Conservation (phyloP, 2,113 vertebrate genomes). For the Siniperca chuatsi region DNA sequence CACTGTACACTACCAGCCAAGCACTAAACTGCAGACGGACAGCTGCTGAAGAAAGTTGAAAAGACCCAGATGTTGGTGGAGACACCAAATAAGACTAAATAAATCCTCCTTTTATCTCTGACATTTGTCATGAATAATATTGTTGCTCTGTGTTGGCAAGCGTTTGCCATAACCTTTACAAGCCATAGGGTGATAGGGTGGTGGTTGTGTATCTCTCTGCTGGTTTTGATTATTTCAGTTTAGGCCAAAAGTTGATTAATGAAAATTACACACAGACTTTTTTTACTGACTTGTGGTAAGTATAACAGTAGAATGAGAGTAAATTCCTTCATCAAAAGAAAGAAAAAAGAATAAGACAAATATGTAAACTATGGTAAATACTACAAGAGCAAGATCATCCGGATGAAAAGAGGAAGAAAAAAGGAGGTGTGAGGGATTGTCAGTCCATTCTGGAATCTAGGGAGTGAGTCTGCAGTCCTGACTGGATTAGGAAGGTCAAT, state of each 20-base stretch:
- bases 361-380: background rate
- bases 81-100: background rate
- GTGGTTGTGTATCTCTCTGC: background rate
- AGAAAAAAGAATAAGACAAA: background rate
- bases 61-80: background rate
- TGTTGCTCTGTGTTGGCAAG: background rate
- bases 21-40: background rate
- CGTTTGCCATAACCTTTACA: background rate
- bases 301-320: background rate
- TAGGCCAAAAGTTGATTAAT: background rate
- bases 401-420: background rate
- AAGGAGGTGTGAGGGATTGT: background rate
- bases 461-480: background rate
- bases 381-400: background rate
- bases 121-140: background rate
- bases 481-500: slow-evolving; percentile 44
- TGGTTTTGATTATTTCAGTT: background rate
- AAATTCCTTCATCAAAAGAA: background rate
- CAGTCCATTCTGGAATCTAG: background rate
- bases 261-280: no score
- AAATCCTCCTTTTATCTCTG: background rate
- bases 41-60: background rate
- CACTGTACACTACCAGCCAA: background rate
- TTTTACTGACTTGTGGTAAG: background rate
- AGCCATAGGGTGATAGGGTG: background rate